Percentiles rank a stretch among this genome's conserved stretches.
These are phyloP conservation scores for Clunio marinus DNA, from an alignment of 2,888 invertebrate genomes.

Conservation along the genomic window DNA sequence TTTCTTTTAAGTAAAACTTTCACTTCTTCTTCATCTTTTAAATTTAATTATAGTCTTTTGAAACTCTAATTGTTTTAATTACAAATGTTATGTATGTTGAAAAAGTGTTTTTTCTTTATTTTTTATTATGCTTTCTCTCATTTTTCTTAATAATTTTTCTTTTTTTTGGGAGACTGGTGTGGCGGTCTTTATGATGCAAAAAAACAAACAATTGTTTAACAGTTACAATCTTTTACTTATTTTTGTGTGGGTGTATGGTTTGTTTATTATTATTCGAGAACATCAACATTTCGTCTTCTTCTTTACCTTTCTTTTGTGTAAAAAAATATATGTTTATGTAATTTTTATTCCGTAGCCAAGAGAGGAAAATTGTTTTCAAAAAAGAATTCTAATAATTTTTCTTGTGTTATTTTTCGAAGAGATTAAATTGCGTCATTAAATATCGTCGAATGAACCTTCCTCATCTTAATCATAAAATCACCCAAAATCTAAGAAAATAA, in stretches of 20 bases:
- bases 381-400: too few species aligned
- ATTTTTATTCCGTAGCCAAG: neutral
- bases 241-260: neutral
- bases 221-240: neutral
- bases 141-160: too few species aligned
- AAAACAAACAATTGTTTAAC: neutral
- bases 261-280: neutral
- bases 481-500: too few species aligned
- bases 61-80: constrained; percentile 37
- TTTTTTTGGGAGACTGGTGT: too few species aligned
- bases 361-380: neutral
- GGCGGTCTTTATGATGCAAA: too few species aligned
- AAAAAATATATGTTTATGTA: neutral
- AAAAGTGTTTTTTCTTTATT: too few species aligned
- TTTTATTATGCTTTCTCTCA: too few species aligned
- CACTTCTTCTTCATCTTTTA: neutral
- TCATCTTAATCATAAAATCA: constrained; percentile 18
- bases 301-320: neutral
- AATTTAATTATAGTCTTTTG: constrained; percentile 30
- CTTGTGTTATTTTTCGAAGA: neutral
- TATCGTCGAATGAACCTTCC: neutral
- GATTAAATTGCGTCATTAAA: neutral
- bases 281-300: too few species aligned
- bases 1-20: constrained; percentile 5
- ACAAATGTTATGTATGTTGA: constrained; percentile 17